Evolutionary conservation across 2,113 vertebrate genomes (phyloP).

Genomic region (Psilopsiagon aymara): DNA sequence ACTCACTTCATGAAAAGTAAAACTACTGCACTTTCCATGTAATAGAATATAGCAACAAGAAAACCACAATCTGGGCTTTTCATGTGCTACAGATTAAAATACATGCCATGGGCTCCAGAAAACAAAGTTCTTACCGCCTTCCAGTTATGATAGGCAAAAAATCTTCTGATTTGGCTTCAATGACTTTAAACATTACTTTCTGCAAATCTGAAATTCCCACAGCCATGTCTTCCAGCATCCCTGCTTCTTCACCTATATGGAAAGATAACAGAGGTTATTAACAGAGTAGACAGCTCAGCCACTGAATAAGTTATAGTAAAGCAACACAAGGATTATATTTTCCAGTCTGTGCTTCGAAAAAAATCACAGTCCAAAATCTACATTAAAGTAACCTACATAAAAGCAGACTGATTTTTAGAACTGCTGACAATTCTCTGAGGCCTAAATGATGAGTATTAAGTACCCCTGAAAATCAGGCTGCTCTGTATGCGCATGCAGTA

Average conservation of each 20-base stretch:
- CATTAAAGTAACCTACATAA: conserved; percentile 6
- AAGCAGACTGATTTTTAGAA: neutral
- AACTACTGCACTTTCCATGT: neutral
- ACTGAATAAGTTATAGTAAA: neutral
- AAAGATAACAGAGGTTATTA: conserved; percentile 46
- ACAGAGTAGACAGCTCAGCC: neutral
- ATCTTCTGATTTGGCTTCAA: conserved; percentile 88
- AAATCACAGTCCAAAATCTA: conserved; percentile 3
- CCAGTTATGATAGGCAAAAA: conserved; percentile 91
- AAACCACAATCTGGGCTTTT: neutral
- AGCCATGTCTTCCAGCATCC: conserved; percentile 98
- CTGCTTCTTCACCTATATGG: conserved; percentile 90
- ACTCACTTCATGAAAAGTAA: neutral
- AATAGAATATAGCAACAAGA: neutral
- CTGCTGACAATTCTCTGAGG: neutral
- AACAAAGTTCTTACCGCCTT: conserved; percentile 84
- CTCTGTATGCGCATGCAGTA: neutral
- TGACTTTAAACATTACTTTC: conserved; percentile 91
- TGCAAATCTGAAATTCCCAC: conserved; percentile 93
- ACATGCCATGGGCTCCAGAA: neutral
- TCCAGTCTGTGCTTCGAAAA: neutral
- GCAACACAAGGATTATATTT: neutral
- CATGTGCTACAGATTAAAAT: neutral
- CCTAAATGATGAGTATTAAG: neutral
- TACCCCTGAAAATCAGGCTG: conserved; percentile 10